Conservation (phyloP, 2,888 invertebrate species). For the Ochropleura leucogaster region DNA sequence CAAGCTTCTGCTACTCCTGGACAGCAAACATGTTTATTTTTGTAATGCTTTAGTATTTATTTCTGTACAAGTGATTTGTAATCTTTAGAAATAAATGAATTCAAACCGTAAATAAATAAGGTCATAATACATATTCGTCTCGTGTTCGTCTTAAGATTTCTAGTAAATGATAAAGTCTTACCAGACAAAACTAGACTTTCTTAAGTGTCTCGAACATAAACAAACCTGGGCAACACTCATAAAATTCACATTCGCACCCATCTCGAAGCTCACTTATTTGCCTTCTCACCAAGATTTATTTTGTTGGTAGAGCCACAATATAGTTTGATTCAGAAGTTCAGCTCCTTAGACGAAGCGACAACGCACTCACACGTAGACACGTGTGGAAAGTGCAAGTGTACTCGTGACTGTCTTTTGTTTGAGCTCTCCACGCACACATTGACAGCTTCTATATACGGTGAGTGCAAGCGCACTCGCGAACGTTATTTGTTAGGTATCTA, state of each 20-base stretch:
- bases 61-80: too few species aligned
- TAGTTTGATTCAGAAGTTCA: not conserved
- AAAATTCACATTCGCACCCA: conserved; percentile 44
- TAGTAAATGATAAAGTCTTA: not conserved
- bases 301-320: not conserved
- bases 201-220: conserved; percentile 17
- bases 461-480: not conserved
- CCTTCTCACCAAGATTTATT: conserved; percentile 49
- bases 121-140: not conserved
- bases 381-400: not conserved
- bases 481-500: not conserved
- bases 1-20: too few species aligned
- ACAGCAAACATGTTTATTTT: too few species aligned
- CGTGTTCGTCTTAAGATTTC: not conserved
- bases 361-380: not conserved
- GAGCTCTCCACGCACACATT: not conserved
- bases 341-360: not conserved
- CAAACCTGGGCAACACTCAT: conserved; percentile 32
- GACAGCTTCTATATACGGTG: not conserved
- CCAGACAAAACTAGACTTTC: conserved; percentile 16
- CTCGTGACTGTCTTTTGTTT: not conserved
- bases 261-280: conserved; percentile 34
- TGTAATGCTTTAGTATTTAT: too few species aligned
- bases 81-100: too few species aligned
- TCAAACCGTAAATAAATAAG: too few species aligned